Conservation (phyloP, 2,113 vertebrate species). For the Tetraodon nigroviridis region DNA sequence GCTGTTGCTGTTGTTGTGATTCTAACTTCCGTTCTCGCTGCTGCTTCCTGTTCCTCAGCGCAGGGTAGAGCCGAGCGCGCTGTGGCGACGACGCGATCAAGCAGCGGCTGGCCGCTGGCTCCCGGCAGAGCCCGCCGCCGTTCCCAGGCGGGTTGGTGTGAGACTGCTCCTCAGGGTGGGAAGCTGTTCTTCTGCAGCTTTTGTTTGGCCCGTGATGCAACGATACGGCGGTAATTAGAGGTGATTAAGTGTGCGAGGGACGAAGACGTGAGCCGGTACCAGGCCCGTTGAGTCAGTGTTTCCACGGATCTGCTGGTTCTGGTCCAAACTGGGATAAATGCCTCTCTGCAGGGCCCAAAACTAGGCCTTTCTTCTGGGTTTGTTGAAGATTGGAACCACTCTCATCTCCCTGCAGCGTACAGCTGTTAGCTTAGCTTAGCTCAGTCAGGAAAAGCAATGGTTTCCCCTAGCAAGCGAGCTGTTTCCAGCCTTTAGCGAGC, state of each 20-base stretch:
- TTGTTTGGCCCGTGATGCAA: constrained; percentile 36
- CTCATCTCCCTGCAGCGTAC: neutral
- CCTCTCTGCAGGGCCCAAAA: constrained; percentile 26
- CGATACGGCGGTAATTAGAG: constrained; percentile 49
- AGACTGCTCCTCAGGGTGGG: constrained; percentile 32
- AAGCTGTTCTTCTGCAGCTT: constrained; percentile 30
- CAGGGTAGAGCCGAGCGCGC: neutral
- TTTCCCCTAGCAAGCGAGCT: too few species aligned
- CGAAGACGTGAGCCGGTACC: constrained; percentile 43
- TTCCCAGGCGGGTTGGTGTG: constrained; percentile 35
- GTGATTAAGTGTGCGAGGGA: constrained; percentile 31
- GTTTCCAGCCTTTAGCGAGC: too few species aligned
- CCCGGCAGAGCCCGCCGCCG: too few species aligned
- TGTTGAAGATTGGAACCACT: neutral
- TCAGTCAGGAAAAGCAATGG: too few species aligned
- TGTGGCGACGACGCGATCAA: neutral
- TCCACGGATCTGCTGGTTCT: constrained; percentile 55
- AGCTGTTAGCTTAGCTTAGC: constrained; percentile 8
- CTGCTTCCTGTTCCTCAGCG: constrained; percentile 50
- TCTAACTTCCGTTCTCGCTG: constrained; percentile 54
- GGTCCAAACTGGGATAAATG: constrained; percentile 9
- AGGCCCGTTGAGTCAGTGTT: constrained; percentile 62
- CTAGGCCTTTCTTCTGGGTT: constrained; percentile 18
- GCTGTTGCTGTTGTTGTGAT: constrained; percentile 36
- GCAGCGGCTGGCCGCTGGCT: too few species aligned